Conservation (phyloP, 1,140 invertebrate genomes). For the Ridgeia piscesae region DNA sequence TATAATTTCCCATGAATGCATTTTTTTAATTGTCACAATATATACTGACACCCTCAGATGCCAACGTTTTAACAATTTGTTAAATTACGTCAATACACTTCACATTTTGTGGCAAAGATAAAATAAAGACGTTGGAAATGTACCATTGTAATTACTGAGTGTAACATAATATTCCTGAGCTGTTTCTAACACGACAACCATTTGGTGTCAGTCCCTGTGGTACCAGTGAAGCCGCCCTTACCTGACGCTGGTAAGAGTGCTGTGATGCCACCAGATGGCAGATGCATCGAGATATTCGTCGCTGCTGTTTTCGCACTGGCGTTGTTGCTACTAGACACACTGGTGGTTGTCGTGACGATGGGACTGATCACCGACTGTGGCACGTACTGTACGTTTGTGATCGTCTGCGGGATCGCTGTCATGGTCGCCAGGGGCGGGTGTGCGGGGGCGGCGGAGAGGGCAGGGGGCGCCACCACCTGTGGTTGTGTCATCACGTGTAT, state of each 20-base stretch:
- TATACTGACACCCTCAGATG: too few species aligned
- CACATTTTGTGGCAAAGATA: too few species aligned
- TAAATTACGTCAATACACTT: too few species aligned
- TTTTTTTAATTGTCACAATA: too few species aligned
- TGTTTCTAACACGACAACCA: too few species aligned
- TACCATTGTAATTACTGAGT: too few species aligned
- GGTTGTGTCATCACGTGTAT: not conserved
- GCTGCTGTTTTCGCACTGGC: not conserved
- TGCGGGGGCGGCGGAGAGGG: not conserved
- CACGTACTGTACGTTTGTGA: not conserved
- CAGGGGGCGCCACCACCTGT: not conserved
- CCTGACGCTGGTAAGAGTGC: not conserved
- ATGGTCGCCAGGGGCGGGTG: not conserved
- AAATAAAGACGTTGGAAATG: too few species aligned
- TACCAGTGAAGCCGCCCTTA: not conserved
- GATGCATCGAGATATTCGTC: slow-evolving; percentile 14
- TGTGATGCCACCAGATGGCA: not conserved
- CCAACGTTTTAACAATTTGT: too few species aligned
- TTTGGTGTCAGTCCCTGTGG: too few species aligned
- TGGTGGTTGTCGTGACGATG: not conserved
- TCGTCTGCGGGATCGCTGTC: not conserved
- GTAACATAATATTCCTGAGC: too few species aligned
- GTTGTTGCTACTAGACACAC: not conserved
- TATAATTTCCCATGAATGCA: too few species aligned
- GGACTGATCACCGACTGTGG: not conserved